Evolutionary conservation across 1,140 invertebrate genomes (phyloP).

Genomic region (Drosophila pallidifrons): DNA sequence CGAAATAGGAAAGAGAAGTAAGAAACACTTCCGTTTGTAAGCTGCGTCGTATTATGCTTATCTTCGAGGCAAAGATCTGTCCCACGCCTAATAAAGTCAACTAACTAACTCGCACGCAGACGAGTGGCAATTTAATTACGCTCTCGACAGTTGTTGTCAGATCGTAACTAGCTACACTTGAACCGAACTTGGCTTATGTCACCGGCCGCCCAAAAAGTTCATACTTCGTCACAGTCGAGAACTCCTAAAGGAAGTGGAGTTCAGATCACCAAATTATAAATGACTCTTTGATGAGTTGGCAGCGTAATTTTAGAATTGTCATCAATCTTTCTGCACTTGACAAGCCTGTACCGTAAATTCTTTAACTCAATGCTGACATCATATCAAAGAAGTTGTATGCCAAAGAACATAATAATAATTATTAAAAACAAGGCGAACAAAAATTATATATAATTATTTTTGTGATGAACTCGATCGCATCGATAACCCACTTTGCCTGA

Average conservation of each 20-base stretch:
- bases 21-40: constrained; percentile 64
- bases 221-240: constrained; percentile 71
- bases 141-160: constrained; percentile 31
- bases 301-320: constrained; percentile 55
- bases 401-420: no score
- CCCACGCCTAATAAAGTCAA: constrained; percentile 71
- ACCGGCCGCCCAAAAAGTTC: constrained; percentile 55
- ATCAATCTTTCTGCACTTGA: constrained; percentile 74
- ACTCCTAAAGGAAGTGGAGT: constrained; percentile 67
- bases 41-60: constrained; percentile 36
- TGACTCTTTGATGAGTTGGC: constrained; percentile 73
- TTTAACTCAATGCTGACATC: constrained; percentile 57
- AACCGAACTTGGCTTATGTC: constrained; percentile 73
- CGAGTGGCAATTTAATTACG: constrained; percentile 62
- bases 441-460: constrained; percentile 10
- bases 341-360: constrained; percentile 42
- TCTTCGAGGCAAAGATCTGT: constrained; percentile 64
- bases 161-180: constrained; percentile 35
- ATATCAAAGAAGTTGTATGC: constrained; percentile 31
- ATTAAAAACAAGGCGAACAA: neutral
- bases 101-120: constrained; percentile 60
- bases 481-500: constrained; percentile 46
- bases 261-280: constrained; percentile 55
- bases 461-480: constrained; percentile 16
- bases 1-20: constrained; percentile 4